A percentile compares a stretch with the other conserved stretches of the same genome.
phyloP scores from a whole-genome alignment of 2,113 vertebrate genomes.

The Circaetus gallicus region DNA sequence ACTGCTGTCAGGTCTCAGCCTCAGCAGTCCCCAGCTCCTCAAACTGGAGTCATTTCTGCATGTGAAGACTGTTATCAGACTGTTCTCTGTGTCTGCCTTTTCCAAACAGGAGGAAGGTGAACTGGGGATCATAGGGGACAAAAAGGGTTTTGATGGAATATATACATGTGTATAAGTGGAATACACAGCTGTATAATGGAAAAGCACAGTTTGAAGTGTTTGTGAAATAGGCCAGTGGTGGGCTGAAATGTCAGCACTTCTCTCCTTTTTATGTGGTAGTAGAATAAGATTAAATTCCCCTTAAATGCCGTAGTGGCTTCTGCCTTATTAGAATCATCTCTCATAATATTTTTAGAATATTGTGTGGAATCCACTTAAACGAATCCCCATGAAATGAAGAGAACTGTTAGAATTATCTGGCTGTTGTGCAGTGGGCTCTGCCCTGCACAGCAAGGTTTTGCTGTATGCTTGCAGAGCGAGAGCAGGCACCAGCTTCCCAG shows the following conservation, averaged over 20 bases:
- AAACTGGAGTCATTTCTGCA: neutral
- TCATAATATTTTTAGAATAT: slow-evolving; percentile 53
- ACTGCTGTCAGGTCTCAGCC: neutral
- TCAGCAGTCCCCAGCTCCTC: neutral
- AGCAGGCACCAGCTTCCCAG: slow-evolving; percentile 19
- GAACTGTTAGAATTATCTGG: slow-evolving; percentile 48
- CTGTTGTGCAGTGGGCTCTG: slow-evolving; percentile 1
- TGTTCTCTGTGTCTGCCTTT: neutral
- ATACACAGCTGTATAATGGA: neutral
- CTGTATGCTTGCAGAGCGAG: neutral
- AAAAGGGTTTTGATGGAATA: neutral
- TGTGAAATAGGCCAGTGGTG: slow-evolving; percentile 15
- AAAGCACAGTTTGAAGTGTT: slow-evolving; percentile 32
- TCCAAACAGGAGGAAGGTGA: neutral
- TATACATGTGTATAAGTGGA: neutral
- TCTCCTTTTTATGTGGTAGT: slow-evolving; percentile 43
- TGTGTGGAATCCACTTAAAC: slow-evolving; percentile 55
- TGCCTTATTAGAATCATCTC: slow-evolving; percentile 68
- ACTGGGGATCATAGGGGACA: neutral
- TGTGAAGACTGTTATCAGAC: neutral
- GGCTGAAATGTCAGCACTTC: slow-evolving; percentile 64
- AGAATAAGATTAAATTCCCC: slow-evolving; percentile 65
- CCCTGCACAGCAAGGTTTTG: neutral
- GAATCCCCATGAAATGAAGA: slow-evolving; percentile 56
- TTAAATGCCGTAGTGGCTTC: slow-evolving; percentile 42